Evolutionary conservation across 2,113 vertebrate genomes (phyloP), one percentile per base, ranked within the genome.

Genomic region (Carassius gibelio): DNA sequence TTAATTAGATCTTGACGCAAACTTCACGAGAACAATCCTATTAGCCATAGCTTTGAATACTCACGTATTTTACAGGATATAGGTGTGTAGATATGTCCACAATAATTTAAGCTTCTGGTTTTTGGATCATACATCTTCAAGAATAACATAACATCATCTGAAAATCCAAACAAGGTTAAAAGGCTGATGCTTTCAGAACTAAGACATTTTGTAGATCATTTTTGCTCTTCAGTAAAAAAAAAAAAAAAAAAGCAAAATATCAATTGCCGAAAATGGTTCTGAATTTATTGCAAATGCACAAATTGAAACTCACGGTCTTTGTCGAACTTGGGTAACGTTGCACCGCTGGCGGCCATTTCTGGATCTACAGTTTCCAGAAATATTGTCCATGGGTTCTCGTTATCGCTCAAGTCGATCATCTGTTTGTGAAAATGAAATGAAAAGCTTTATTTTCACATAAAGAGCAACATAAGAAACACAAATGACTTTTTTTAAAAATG

Each of bases 11-110:
- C 17, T 38, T 2, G 17, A 71, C 17, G 21, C 38, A 42, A 71
- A 71, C 36, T 69, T 36, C 1, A 71, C 10, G 34, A 69, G n/a
- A 52, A 23, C 34, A 74, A 50, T 10, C 14, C 36, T 52, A 1
- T 15, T n/a, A 21, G 23, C 69, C 21, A 81, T 0, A 2, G 5
- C 21, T 9, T 34, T 6, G 0, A 0, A 17, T 38, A 96, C 97
- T 96, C 94, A 99, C 98, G 96, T 96, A 99, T 99, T 99, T 99
- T 99, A 95, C 98, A 99, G 95, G 98, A 99, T 96, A 99, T 99
- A 92, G 98, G 98, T 72, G 98, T 99, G 92, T 99, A 99, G 97
- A 99, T 99, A 95, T 99, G 98, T 95, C 98, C 98, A 95, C 98
- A 99, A 95, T 99, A 99, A 96, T 99, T 99, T 96, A 99, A 96